Base-by-base conservation (phyloP, 2,113 vertebrate genomes). In the Daphoenositta chrysoptera region DNA sequence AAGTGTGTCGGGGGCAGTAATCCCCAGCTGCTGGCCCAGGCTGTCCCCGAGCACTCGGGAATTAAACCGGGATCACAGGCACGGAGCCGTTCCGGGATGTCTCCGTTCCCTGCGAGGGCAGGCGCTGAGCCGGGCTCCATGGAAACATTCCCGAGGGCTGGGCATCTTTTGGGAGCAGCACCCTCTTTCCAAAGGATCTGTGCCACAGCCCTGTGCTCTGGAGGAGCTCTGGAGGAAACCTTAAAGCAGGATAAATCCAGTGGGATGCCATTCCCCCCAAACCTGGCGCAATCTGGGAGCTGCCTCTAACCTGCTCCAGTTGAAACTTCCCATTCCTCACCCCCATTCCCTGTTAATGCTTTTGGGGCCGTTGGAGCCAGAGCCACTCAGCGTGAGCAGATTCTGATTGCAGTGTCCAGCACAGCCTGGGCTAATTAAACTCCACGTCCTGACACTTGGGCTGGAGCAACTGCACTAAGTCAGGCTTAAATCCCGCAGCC, bases 351-450 rank as follows among this genome's bases (percentile, higher is more conserved):
- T 56, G 50, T 50, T 15, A 20, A 47, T 82, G 27, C 53, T 84
- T 60, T 20, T 7, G 96, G 87, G 90, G 91, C 89, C 15, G 31
- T 76, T 85, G 37, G 10, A 47, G 89, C 64, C 77, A 8, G 44
- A 33, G 68, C 73, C 69, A 81, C 92, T 70, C 89, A 66, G 87
- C 19, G 1, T 54, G 91, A 71, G 75, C 26, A 77, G 70, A 78
- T 65, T 60, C 76, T 60, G n/a, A 11, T 53, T 56, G 28, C 51
- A 22, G 50, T 15, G 66, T 8, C 64, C 69, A 35, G 80, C 54
- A 22, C 57, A 28, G 84, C 57, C 47, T 22, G 6, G 84, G 64
- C 65, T 95, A 44, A 91, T 92, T 85, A 64, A 97, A 60, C 90
- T 91, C 27, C 83, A 15, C 33, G 24, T 54, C 53, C 91, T 35